These are phyloP conservation scores for Pelecanoides urinatrix DNA, from an alignment of 2,113 vertebrate genomes.

Conservation along the genomic window DNA sequence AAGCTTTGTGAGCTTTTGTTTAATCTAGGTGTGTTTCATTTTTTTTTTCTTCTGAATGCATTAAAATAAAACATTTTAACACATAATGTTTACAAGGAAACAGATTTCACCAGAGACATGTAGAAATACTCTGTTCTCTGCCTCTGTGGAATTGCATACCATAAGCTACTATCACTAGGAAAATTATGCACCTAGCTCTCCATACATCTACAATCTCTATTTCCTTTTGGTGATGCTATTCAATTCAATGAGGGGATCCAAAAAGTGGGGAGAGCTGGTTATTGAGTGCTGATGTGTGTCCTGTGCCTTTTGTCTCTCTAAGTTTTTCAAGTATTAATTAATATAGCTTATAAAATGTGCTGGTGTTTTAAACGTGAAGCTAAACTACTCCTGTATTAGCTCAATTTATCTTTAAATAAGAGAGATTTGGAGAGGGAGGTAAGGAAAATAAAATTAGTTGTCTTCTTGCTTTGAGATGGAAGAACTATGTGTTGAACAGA, in stretches of 20 bases:
- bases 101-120: not conserved
- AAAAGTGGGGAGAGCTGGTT: not conserved
- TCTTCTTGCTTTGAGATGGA: conserved; percentile 36
- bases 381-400: conserved; percentile 37
- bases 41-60: not conserved
- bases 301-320: conserved; percentile 22
- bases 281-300: not conserved
- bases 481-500: not conserved
- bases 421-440: conserved; percentile 11
- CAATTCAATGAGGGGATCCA: not conserved
- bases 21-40: not conserved
- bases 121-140: not conserved
- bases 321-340: conserved; percentile 53
- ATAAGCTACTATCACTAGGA: not conserved
- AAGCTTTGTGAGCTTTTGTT: conserved; percentile 6
- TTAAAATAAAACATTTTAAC: not conserved
- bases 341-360: conserved; percentile 19
- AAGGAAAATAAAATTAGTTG: conserved; percentile 52
- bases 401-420: conserved; percentile 48
- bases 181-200: not conserved
- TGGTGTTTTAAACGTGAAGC: conserved; percentile 54
- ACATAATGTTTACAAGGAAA: not conserved
- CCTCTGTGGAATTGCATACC: not conserved
- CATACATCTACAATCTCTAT: not conserved
- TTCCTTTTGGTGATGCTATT: not conserved